Evolutionary conservation across 2,888 invertebrate species (phyloP).

Genomic region (Leptogaster cylindrica): DNA sequence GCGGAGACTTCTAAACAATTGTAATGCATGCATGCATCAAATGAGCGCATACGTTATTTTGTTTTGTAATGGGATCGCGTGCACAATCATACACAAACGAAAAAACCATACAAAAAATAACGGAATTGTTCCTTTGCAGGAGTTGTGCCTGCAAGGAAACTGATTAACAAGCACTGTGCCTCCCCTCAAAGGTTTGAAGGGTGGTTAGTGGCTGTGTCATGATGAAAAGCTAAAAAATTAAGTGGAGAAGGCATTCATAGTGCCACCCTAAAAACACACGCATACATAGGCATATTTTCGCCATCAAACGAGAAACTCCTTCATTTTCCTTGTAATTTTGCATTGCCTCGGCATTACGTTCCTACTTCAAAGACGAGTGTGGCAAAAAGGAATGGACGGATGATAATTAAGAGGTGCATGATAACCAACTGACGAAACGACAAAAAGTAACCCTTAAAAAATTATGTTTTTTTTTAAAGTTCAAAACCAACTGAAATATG

Average conservation of each 20-base stretch:
- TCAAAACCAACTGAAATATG: too few species aligned
- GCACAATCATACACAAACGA: not conserved
- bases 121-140: not conserved
- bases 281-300: not conserved
- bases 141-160: not conserved
- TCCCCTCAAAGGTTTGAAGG: not conserved
- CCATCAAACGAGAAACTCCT: not conserved
- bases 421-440: not conserved
- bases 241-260: slow-evolving; percentile 9
- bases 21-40: slow-evolving; percentile 8
- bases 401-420: slow-evolving; percentile 15
- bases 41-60: not conserved
- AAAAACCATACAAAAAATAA: not conserved
- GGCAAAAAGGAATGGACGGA: slow-evolving; percentile 5
- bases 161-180: slow-evolving; percentile 13
- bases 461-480: too few species aligned
- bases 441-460: not conserved
- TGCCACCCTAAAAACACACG: not conserved
- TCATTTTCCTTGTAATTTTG: slow-evolving; percentile 12
- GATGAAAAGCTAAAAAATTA: not conserved
- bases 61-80: slow-evolving; percentile 5
- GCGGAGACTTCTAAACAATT: not conserved
- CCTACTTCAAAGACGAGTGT: not conserved
- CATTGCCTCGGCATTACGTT: not conserved
- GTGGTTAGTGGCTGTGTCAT: slow-evolving; percentile 1